Conservation (phyloP, 2,888 invertebrate species). For the Cistogaster globosa region DNA sequence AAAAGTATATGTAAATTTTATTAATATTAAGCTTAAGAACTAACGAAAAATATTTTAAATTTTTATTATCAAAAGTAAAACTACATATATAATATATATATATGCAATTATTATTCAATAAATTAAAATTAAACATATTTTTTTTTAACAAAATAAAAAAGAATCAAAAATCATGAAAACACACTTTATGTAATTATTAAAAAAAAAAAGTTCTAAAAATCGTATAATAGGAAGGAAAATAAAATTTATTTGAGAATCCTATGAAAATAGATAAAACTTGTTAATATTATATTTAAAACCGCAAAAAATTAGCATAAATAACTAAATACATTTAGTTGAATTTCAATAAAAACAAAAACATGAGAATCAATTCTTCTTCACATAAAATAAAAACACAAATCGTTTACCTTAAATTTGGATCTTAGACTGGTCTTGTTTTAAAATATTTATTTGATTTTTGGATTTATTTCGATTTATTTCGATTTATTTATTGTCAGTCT, state of each 20-base stretch:
- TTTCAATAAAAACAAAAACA: conserved; percentile 72
- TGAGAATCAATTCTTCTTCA: conserved; percentile 61
- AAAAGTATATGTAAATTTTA: conserved; percentile 58
- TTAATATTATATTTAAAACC: conserved; percentile 69
- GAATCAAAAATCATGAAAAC: background rate
- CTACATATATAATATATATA: conserved; percentile 13
- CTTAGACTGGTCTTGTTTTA: background rate
- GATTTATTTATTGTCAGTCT: background rate
- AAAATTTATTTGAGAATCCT: conserved; percentile 62
- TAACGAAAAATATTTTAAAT: conserved; percentile 62
- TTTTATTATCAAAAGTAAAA: conserved; percentile 48
- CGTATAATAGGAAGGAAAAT: conserved; percentile 34
- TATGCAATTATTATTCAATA: conserved; percentile 81
- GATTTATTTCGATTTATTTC: background rate
- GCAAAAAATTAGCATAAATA: conserved; percentile 66
- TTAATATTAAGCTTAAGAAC: conserved; percentile 59
- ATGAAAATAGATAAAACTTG: conserved; percentile 61
- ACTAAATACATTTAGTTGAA: conserved; percentile 75
- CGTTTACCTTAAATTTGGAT: conserved; percentile 9
- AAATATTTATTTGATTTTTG: too few relatives aligned
- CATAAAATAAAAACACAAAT: conserved; percentile 46
- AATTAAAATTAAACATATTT: conserved; percentile 73
- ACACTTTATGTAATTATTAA: conserved; percentile 3
- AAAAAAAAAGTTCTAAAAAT: conserved; percentile 35
- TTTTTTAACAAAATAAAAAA: conserved; percentile 71